A percentile compares a stretch with the other conserved stretches of the same genome.
These are phyloP conservation scores for Hylomyscus alleni DNA, from an alignment of 2,797 vertebrate species.

Conservation along the genomic window DNA sequence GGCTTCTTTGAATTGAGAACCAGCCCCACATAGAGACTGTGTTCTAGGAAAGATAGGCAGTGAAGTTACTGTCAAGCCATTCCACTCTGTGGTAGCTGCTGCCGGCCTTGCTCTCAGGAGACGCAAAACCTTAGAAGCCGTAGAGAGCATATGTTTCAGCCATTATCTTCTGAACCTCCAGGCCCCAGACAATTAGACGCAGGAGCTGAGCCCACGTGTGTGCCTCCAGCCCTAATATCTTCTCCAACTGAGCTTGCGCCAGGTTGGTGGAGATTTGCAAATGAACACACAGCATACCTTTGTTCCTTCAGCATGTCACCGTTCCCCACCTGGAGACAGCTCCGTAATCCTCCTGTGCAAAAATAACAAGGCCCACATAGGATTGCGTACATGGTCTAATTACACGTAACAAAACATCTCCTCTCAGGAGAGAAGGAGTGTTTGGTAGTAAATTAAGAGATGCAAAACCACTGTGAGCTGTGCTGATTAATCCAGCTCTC, in stretches of 20 bases:
- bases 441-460: slow-evolving; percentile 85
- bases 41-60: neutral
- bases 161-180: slow-evolving; percentile 47
- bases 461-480: slow-evolving; percentile 59
- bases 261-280: slow-evolving; percentile 49
- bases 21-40: rapidly evolving
- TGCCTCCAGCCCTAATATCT: slow-evolving; percentile 54
- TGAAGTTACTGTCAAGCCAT: neutral
- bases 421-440: slow-evolving; percentile 80
- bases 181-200: slow-evolving; percentile 64
- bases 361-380: slow-evolving; percentile 83
- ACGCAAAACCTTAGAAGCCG: slow-evolving; percentile 29
- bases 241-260: neutral
- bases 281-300: slow-evolving; percentile 75
- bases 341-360: slow-evolving; percentile 34
- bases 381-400: slow-evolving; percentile 70
- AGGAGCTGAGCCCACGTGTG: slow-evolving; percentile 53
- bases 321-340: slow-evolving; percentile 64
- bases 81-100: neutral
- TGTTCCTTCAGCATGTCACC: slow-evolving; percentile 69
- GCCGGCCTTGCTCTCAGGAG: neutral
- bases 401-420: slow-evolving; percentile 86
- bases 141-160: slow-evolving; percentile 59
- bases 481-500: slow-evolving; percentile 74
- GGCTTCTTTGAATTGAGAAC: neutral